Base-by-base conservation (phyloP, 1,140 invertebrate species). In the Lepidotrigona ventralis region DNA sequence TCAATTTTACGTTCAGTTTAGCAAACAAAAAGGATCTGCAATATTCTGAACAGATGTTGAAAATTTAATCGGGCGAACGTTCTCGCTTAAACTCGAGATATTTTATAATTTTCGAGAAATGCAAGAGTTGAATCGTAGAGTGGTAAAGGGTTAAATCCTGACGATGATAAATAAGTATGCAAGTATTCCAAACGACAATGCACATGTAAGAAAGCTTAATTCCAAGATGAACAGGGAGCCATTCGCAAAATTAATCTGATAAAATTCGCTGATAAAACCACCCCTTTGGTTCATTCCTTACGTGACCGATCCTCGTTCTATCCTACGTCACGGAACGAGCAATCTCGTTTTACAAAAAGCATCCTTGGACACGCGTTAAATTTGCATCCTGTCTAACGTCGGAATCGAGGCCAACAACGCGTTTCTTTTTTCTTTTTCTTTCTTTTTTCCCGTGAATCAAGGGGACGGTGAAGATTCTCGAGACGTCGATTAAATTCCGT, bases 401-500 rank as follows among this genome's bases (percentile, higher is more conserved):
- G 39, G 39, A 73, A 64, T 76, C 63, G 51, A n/a, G 69, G 6
- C 12, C 72, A 21, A 76, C 46, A 39, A 51, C 51, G 15, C 56
- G 12, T 1, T 14, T 2, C 33, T 39, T 15, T 23, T 6, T 19
- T 14, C 1, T 9, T 4, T 12, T 15, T 14, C 19, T 17, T n/a
- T 6, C n/a, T 39, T 15, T 23, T 14, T 19, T 0, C 8, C 21
- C n/a, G 12, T 12, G 14, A n/a, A 14, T 1, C 1, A 15, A 46
- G 39, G 39, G 4, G 9, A 9, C 9, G 63, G 63, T 23, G 63
- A 29, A 60, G 17, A 76, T 82, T 64, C 80, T 69, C 63, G 53
- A 58, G 46, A 39, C 64, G 77, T 73, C 72, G 73, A 88, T 82
- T 85, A 85, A 88, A 88, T 88, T 85, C 70, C 74, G 15, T 33